These are phyloP conservation scores for Petrocephalus sullivani DNA, from an alignment of 2,797 vertebrate species.

Conservation along the genomic window DNA sequence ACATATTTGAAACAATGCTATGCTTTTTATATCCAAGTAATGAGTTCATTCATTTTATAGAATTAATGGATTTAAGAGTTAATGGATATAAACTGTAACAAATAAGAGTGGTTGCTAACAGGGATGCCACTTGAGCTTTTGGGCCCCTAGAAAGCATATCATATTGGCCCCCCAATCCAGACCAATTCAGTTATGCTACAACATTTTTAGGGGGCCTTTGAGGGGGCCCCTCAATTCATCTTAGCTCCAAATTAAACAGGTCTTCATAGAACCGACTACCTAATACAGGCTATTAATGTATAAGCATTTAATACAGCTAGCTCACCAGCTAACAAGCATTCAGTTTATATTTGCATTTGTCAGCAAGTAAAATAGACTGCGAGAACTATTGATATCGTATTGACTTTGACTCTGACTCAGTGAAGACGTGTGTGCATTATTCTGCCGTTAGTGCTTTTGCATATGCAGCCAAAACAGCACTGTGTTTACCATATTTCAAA, in stretches of 20 bases:
- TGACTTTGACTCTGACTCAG: neutral
- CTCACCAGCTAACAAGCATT: neutral
- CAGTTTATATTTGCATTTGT: neutral
- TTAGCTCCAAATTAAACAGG: neutral
- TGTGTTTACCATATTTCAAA: neutral
- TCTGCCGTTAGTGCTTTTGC: neutral
- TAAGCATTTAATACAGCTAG: neutral
- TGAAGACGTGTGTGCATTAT: neutral
- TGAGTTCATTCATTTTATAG: neutral
- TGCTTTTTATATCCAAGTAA: neutral
- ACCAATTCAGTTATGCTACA: no score
- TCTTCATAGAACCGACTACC: neutral
- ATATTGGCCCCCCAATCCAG: no score
- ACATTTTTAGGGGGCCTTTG: no score
- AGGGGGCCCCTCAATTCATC: no score
- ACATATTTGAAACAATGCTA: conserved; percentile 4
- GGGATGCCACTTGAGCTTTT: no score
- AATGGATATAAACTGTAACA: neutral
- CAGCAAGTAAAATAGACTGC: neutral
- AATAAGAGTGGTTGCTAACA: neutral
- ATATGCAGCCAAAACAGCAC: neutral
- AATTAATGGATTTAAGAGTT: neutral
- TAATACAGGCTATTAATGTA: neutral
- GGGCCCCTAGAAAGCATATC: no score
- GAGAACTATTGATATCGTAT: neutral